phyloP scores from a whole-genome alignment of 35 echinoderm and acorn worm genomes.

The Anneissia japonica region DNA sequence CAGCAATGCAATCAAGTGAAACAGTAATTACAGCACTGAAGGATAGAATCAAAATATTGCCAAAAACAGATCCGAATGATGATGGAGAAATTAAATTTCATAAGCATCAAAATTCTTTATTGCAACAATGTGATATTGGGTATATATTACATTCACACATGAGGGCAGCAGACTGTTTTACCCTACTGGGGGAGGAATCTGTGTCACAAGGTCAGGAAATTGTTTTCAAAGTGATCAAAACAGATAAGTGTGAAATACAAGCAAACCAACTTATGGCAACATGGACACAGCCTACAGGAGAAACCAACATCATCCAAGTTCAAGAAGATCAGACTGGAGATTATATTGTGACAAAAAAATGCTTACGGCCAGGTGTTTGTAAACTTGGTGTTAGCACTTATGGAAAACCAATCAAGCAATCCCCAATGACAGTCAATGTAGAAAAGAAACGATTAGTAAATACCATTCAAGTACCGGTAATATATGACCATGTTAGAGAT shows the following conservation, averaged over 20 bases:
- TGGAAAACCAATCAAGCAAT: not conserved
- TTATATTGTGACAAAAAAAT: not conserved
- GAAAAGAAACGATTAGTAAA: not conserved
- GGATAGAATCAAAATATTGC: not conserved
- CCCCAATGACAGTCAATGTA: not conserved
- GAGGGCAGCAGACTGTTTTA: not conserved
- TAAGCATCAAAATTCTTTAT: not conserved
- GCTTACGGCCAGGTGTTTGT: not conserved
- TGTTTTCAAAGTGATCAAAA: not conserved
- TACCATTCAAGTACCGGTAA: not conserved
- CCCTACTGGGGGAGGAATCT: not conserved
- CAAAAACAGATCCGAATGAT: not conserved
- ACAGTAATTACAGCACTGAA: not conserved
- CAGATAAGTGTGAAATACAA: not conserved
- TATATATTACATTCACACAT: not conserved
- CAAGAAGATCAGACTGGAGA: not conserved
- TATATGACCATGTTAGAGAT: not conserved
- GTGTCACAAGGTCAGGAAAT: not conserved
- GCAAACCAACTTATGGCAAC: not conserved
- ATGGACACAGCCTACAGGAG: not conserved
- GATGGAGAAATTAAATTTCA: not conserved
- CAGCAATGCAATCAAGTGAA: not conserved
- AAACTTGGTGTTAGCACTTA: not conserved
- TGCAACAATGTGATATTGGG: not conserved
- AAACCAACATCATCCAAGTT: not conserved